Conservation (phyloP, 2,113 vertebrate species). For the Hipposideros armiger region DNA sequence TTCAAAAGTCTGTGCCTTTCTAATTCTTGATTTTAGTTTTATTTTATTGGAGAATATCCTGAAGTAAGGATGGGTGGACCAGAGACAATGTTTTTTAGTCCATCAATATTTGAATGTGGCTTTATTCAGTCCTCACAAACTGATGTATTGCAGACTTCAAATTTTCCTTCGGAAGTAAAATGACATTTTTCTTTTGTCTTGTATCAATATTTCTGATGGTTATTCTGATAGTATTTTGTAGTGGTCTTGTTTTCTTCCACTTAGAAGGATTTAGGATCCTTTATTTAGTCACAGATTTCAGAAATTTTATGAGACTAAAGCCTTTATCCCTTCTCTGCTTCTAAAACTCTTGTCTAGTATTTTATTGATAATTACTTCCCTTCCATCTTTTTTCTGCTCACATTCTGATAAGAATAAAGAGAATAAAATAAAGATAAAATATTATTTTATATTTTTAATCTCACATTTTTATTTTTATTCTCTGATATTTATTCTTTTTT, state of each 20-base stretch:
- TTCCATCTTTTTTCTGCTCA: neutral
- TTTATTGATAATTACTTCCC: neutral
- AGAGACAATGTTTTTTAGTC: neutral
- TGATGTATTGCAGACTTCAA: neutral
- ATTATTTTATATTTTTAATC: neutral
- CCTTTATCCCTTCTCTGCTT: neutral
- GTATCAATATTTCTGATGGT: neutral
- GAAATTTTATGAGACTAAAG: neutral
- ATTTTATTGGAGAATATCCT: neutral
- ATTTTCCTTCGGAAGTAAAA: neutral
- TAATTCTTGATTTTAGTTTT: slow-evolving; percentile 2
- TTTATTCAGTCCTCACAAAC: neutral
- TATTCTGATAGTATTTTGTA: neutral
- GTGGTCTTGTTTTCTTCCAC: neutral
- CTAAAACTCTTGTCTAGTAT: neutral
- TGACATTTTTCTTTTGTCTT: neutral
- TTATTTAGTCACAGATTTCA: neutral
- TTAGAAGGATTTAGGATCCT: neutral
- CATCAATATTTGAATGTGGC: neutral
- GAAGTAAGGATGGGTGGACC: neutral
- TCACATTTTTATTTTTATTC: neutral
- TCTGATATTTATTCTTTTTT: neutral
- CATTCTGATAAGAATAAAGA: neutral
- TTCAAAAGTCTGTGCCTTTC: neutral
- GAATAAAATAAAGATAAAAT: neutral